Conservation (phyloP, 2,113 vertebrate genomes). For the Sylvietta virens region DNA sequence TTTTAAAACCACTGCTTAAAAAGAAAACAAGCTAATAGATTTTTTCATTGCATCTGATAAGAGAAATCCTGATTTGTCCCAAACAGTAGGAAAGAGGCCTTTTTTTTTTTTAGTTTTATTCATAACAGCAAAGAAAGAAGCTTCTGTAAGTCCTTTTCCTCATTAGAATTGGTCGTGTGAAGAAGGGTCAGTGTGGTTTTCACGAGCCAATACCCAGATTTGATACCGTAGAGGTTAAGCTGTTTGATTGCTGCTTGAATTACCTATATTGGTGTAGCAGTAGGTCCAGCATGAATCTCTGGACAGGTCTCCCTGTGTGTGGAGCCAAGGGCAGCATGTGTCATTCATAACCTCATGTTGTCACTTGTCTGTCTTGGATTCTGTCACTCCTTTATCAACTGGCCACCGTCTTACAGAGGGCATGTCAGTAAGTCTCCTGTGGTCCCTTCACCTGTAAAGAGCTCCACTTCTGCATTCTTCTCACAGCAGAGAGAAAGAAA, state of each 20-base stretch:
- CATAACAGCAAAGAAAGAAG: background rate
- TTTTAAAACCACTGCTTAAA: background rate
- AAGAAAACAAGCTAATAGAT: background rate
- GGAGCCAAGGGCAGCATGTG: background rate
- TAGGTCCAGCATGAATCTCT: fast-evolving
- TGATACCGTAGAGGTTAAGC: fast-evolving
- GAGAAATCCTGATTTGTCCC: background rate
- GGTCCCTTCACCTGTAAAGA: background rate
- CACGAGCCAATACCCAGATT: fast-evolving
- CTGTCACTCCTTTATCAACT: background rate
- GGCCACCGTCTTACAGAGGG: background rate
- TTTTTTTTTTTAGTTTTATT: background rate
- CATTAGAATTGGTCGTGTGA: fast-evolving
- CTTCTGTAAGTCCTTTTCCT: background rate
- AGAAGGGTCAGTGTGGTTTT: background rate
- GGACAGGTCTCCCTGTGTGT: background rate
- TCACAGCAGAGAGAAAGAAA: background rate
- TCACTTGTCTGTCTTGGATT: background rate
- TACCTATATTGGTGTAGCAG: background rate
- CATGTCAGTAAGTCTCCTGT: background rate
- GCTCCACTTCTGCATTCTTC: background rate
- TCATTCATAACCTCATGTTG: background rate
- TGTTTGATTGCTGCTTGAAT: background rate
- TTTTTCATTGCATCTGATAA: background rate
- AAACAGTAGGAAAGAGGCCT: background rate